phyloP scores from a whole-genome alignment of 2,797 vertebrate genomes.

The Platalea minor region DNA sequence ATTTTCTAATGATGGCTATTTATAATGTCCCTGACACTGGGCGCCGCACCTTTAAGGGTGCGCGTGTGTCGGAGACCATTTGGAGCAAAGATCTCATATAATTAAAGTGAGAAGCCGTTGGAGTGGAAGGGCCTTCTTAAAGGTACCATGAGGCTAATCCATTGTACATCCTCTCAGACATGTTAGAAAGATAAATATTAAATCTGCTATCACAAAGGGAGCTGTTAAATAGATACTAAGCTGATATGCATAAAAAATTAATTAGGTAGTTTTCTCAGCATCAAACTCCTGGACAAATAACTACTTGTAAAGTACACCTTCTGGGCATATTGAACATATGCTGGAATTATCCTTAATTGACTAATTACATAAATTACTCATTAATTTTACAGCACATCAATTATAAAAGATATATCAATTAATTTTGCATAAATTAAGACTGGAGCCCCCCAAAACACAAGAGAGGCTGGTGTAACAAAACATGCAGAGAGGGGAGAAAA shows the following conservation, averaged over 20 bases:
- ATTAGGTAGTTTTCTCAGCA: constrained; percentile 96
- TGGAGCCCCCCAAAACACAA: constrained; percentile 83
- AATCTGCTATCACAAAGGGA: constrained; percentile 99
- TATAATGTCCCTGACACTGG: constrained; percentile 68
- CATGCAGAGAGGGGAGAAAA: constrained; percentile 85
- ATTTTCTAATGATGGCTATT: constrained; percentile 79
- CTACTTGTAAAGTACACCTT: constrained; percentile 99
- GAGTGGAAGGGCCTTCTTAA: constrained; percentile 75
- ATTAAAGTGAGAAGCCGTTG: constrained; percentile 70
- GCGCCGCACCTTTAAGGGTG: constrained; percentile 39
- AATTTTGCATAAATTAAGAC: constrained; percentile 99
- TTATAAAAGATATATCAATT: constrained; percentile 99
- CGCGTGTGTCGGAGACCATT: background rate
- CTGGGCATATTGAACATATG: constrained; percentile 99
- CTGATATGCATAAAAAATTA: constrained; percentile 99
- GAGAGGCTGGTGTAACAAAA: constrained; percentile 81
- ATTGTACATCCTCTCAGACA: constrained; percentile 88
- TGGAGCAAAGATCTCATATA: constrained; percentile 64
- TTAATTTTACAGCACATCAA: constrained; percentile 99
- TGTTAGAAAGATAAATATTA: constrained; percentile 99
- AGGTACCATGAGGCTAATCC: constrained; percentile 86
- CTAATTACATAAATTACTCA: constrained; percentile 99
- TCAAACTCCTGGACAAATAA: constrained; percentile 99
- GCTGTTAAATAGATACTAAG: constrained; percentile 99
- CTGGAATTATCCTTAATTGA: constrained; percentile 99